Conservation (phyloP, 2,797 vertebrate genomes). For the Melanotaenia parkinsoni region DNA sequence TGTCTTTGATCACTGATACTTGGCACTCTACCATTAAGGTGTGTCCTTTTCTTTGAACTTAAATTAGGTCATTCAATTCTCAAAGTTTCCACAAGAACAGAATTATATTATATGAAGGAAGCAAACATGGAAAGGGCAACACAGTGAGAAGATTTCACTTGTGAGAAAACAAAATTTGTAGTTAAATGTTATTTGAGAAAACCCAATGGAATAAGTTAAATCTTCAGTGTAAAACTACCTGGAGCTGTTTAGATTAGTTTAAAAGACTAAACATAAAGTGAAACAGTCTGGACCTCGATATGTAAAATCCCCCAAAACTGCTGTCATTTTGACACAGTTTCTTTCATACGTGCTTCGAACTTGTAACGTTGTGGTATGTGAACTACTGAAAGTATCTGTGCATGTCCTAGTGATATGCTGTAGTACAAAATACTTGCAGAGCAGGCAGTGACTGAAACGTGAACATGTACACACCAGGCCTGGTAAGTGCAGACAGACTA, state of each 20-base stretch:
- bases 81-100: background rate
- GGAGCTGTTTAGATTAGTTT: conserved; percentile 1
- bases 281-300: background rate
- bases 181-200: conserved; percentile 6
- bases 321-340: background rate
- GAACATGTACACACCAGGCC: conserved; percentile 44
- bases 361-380: conserved; percentile 20
- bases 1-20: background rate
- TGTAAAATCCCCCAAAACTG: conserved; percentile 4
- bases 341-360: conserved; percentile 7
- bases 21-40: background rate
- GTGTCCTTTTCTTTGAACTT: background rate
- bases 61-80: background rate
- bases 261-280: background rate
- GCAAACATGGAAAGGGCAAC: background rate
- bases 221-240: conserved; percentile 3
- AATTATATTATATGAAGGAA: background rate
- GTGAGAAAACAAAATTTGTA: background rate
- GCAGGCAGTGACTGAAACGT: conserved; percentile 61
- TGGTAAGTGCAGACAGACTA: conserved; percentile 57
- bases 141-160: background rate
- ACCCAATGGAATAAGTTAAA: background rate
- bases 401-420: conserved; percentile 34
- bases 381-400: conserved; percentile 21
- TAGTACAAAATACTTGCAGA: conserved; percentile 27